These are phyloP conservation scores for Pegoplata infirma DNA, from an alignment of 2,888 invertebrate genomes.

Conservation along the genomic window DNA sequence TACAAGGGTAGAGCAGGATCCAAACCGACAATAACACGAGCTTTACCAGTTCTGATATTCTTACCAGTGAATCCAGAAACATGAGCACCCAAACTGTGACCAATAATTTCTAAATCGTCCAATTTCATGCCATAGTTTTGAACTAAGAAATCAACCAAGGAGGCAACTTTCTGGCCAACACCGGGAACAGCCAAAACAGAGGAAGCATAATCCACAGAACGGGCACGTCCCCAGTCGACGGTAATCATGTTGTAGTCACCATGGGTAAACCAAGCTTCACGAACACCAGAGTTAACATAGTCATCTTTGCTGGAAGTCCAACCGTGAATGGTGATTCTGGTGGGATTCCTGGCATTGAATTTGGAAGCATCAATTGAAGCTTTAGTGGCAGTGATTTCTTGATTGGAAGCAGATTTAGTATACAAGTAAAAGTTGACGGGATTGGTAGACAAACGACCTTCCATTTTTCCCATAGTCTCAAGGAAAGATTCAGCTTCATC, in stretches of 20 bases:
- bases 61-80: constrained; percentile 81
- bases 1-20: constrained; percentile 68
- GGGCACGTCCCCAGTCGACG: constrained; percentile 80
- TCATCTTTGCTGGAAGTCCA: constrained; percentile 80
- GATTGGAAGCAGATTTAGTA: constrained; percentile 68
- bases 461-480: background rate
- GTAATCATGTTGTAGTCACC: constrained; percentile 80
- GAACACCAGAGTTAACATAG: constrained; percentile 60
- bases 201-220: constrained; percentile 79
- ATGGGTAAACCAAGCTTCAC: constrained; percentile 78
- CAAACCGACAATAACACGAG: constrained; percentile 79
- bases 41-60: constrained; percentile 79
- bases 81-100: constrained; percentile 81
- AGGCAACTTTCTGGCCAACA: constrained; percentile 66
- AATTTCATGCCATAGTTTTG: constrained; percentile 77
- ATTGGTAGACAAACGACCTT: constrained; percentile 11
- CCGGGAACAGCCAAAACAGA: constrained; percentile 76
- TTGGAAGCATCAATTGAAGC: constrained; percentile 58
- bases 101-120: constrained; percentile 79
- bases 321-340: constrained; percentile 78
- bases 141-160: constrained; percentile 75
- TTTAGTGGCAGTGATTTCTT: constrained; percentile 63
- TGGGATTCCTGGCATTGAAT: constrained; percentile 65
- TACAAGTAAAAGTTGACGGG: constrained; percentile 68
- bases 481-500: constrained; percentile 39